Evolutionary conservation across 2,113 vertebrate species (phyloP).

Genomic region (Atrichornis clamosus): DNA sequence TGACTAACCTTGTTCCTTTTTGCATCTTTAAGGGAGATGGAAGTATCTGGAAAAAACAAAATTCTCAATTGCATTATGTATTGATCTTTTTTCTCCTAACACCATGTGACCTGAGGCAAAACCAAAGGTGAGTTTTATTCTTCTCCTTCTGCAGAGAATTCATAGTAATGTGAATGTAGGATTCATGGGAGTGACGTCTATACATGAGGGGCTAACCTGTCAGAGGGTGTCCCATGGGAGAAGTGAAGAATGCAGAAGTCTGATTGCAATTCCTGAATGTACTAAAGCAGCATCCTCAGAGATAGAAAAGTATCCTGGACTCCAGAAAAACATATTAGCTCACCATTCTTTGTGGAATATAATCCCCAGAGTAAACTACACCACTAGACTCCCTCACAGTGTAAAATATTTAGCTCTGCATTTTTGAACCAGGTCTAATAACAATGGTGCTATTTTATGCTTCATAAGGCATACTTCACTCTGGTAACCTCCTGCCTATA

Average conservation of each 20-base stretch:
- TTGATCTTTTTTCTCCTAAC: neutral
- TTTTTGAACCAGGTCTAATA: neutral
- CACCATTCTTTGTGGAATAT: neutral
- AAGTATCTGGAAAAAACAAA: neutral
- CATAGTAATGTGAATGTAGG: neutral
- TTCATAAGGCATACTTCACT: neutral
- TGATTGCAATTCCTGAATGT: neutral
- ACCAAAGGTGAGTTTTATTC: neutral
- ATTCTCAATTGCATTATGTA: neutral
- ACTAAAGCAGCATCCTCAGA: neutral
- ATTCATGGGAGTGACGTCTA: neutral
- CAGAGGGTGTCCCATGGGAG: neutral
- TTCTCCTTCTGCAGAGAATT: neutral
- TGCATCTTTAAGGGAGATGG: neutral
- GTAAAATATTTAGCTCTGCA: neutral
- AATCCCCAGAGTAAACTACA: neutral
- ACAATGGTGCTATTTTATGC: neutral
- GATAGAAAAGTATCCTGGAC: neutral
- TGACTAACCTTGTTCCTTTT: neutral
- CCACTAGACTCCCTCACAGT: neutral
- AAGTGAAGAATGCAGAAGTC: neutral
- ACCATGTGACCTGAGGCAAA: neutral
- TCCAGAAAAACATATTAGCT: neutral
- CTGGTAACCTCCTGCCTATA: neutral
- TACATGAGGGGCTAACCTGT: accelerated